These are phyloP conservation scores for Neolamprologus tretocephalus DNA, from an alignment of 2,113 vertebrate genomes.

Conservation along the genomic window DNA sequence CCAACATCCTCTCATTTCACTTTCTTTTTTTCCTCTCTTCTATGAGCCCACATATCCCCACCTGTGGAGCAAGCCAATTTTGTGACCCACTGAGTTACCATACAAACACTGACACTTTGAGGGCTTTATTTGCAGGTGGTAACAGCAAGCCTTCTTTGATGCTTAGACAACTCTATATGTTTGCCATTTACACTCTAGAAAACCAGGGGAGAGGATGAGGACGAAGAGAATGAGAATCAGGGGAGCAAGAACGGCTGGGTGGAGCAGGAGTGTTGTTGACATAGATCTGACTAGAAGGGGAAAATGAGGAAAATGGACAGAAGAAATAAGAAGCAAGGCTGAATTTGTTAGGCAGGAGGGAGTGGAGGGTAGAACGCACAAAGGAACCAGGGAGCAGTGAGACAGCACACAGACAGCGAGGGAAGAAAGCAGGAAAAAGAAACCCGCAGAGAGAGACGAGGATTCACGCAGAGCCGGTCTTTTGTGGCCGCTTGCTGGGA, in stretches of 20 bases:
- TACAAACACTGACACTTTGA: conserved; percentile 37
- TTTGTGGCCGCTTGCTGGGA: conserved; percentile 49
- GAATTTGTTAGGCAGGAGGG: neutral
- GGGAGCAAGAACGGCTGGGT: neutral
- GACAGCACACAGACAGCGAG: neutral
- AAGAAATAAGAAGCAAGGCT: conserved; percentile 6
- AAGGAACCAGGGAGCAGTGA: neutral
- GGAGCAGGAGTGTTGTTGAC: conserved; percentile 24
- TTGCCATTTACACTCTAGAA: conserved; percentile 43
- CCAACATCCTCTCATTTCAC: neutral
- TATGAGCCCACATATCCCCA: neutral
- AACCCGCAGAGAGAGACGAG: conserved; percentile 14
- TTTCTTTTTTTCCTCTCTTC: neutral
- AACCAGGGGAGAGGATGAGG: conserved; percentile 5
- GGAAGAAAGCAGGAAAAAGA: conserved; percentile 13
- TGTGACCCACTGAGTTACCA: conserved; percentile 27
- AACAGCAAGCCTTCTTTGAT: conserved; percentile 47
- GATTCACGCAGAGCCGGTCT: conserved; percentile 17
- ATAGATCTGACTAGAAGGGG: conserved; percentile 19
- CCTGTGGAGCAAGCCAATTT: conserved; percentile 25
- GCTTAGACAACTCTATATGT: conserved; percentile 23
- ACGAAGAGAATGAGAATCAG: neutral
- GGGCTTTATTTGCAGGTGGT: conserved; percentile 21
- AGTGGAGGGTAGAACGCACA: neutral
- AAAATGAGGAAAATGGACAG: conserved; percentile 24